These are phyloP conservation scores for Microplitis demolitor DNA, from an alignment of 1,140 invertebrate species.

Conservation along the genomic window DNA sequence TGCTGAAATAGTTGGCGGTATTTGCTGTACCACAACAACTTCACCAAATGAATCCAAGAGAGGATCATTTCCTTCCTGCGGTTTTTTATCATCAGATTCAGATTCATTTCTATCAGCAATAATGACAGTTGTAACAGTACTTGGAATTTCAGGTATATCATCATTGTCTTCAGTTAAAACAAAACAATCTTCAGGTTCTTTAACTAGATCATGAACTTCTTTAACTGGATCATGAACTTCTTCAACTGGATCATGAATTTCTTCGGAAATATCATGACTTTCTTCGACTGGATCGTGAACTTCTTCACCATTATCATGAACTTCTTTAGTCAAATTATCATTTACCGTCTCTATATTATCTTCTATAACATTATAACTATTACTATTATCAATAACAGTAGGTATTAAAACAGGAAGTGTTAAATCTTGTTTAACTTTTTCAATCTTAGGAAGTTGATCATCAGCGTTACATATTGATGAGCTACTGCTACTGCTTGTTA, in stretches of 20 bases:
- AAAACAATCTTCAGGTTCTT: neutral
- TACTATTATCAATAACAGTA: neutral
- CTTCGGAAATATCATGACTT: conserved; percentile 7
- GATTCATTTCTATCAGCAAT: conserved; percentile 7
- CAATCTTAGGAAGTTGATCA: neutral
- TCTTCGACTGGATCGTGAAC: neutral
- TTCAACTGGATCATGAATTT: neutral
- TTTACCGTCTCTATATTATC: neutral
- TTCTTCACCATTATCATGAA: neutral
- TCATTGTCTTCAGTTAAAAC: neutral
- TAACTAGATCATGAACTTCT: neutral
- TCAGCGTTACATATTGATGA: too few species aligned
- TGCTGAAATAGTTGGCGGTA: neutral
- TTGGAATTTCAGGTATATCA: neutral
- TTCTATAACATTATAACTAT: neutral
- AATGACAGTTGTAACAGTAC: neutral
- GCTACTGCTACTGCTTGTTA: neutral
- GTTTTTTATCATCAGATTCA: neutral
- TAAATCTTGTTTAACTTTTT: neutral
- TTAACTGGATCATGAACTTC: too few species aligned
- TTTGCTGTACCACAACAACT: neutral
- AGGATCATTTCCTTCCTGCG: neutral
- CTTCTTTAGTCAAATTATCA: neutral
- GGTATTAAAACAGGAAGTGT: neutral
- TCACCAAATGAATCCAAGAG: conserved; percentile 2